Conservation (phyloP, 2,888 invertebrate species). For the Caenorhabditis plicata region DNA sequence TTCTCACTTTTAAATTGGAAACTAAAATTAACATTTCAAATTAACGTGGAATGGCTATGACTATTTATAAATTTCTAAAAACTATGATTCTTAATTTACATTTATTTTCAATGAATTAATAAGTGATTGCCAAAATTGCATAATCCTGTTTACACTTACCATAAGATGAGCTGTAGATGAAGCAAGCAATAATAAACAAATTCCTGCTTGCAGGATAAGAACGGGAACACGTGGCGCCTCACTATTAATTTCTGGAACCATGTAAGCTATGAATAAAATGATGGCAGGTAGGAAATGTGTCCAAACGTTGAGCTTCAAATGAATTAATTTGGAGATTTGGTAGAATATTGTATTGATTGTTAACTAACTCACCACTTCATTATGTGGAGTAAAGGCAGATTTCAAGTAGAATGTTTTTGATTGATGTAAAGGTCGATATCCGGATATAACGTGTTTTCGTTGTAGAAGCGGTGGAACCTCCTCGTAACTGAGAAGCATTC, state of each 20-base stretch:
- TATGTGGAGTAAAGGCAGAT: slow-evolving; percentile 56
- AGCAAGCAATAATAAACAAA: slow-evolving; percentile 45
- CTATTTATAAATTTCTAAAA: too few relatives aligned
- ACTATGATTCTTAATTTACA: too few relatives aligned
- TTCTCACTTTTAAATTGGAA: too few relatives aligned
- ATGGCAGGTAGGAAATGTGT: slow-evolving; percentile 56
- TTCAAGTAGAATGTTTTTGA: slow-evolving; percentile 47
- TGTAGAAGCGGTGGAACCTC: slow-evolving; percentile 49
- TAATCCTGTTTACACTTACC: slow-evolving; percentile 28
- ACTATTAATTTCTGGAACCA: slow-evolving; percentile 43
- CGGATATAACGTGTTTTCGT: slow-evolving; percentile 45
- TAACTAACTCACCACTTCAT: slow-evolving; percentile 50
- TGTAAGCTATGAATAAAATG: slow-evolving; percentile 43
- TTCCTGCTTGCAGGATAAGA: slow-evolving; percentile 47
- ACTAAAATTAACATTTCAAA: too few relatives aligned
- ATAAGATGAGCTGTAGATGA: slow-evolving; percentile 53
- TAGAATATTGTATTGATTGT: background rate
- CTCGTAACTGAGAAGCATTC: slow-evolving; percentile 25
- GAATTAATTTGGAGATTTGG: background rate
- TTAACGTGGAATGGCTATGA: too few relatives aligned
- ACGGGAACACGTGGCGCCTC: slow-evolving; percentile 45
- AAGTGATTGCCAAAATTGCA: too few relatives aligned
- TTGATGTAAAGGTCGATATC: slow-evolving; percentile 56
- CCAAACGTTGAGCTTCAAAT: slow-evolving; percentile 58
- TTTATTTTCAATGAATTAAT: background rate